Conservation (phyloP, 2,888 invertebrate genomes). For the Bellardia bayeri region DNA sequence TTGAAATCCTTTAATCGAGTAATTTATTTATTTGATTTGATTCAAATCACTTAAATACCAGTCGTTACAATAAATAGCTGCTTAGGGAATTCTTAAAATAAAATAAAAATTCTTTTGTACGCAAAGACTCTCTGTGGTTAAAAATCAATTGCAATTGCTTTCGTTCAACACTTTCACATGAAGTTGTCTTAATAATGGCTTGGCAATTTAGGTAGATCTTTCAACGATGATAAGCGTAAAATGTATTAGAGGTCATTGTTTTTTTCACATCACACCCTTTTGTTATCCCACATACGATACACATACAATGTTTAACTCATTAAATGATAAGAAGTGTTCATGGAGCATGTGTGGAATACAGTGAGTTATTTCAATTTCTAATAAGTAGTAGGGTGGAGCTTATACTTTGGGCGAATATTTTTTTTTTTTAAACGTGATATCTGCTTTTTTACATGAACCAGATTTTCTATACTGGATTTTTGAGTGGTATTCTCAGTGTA, state of each 20-base stretch:
- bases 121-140: conserved; percentile 56
- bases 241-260: conserved; percentile 66
- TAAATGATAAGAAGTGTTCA: conserved; percentile 69
- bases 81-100: conserved; percentile 46
- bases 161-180: conserved; percentile 10
- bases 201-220: conserved; percentile 59
- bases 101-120: conserved; percentile 17
- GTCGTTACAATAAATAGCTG: conserved; percentile 56
- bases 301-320: conserved; percentile 58
- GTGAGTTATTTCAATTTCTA: not conserved
- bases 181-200: conserved; percentile 50
- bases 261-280: conserved; percentile 60
- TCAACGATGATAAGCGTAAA: conserved; percentile 55
- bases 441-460: no score
- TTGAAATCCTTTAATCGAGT: conserved; percentile 37
- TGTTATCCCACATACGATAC: conserved; percentile 20
- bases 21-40: conserved; percentile 53
- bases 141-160: conserved; percentile 43
- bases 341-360: conserved; percentile 52
- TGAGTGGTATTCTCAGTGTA: no score
- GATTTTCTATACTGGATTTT: no score
- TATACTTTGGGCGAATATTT: not conserved
- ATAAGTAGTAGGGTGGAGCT: not conserved
- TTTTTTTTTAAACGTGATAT: no score
- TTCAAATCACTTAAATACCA: conserved; percentile 46